A percentile compares a stretch with the other conserved stretches of the same genome.
phyloP scores from a whole-genome alignment of 1,140 invertebrate genomes.

The Ridgeia piscesae region DNA sequence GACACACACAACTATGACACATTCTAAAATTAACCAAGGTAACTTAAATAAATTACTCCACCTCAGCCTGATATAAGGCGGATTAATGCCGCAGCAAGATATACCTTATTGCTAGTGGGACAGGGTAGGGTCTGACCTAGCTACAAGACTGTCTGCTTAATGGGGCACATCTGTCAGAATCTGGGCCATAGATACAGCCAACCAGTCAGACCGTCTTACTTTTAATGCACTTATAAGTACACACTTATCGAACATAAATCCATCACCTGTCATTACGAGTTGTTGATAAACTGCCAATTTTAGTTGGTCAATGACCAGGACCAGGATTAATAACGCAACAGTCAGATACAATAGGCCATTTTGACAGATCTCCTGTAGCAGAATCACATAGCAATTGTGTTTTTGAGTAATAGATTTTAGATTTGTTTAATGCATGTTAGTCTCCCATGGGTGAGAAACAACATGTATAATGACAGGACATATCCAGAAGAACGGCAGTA shows the following conservation, averaged over 20 bases:
- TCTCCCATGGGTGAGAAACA: background rate
- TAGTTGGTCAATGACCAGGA: background rate
- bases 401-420: background rate
- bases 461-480: background rate
- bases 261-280: background rate
- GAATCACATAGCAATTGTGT: background rate
- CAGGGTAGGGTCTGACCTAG: background rate
- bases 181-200: background rate
- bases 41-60: background rate
- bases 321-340: background rate
- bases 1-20: background rate
- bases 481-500: no score
- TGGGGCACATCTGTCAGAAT: background rate
- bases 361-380: background rate
- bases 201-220: background rate
- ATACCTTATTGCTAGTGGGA: background rate
- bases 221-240: background rate
- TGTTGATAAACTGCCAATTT: background rate
- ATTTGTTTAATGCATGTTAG: background rate
- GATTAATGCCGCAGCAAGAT: background rate
- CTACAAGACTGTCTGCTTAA: background rate
- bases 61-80: background rate
- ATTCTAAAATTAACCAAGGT: background rate
- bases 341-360: background rate
- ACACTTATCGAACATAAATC: background rate